Base-by-base conservation (phyloP, 2,113 vertebrate species). In the Megaceryle maxima region DNA sequence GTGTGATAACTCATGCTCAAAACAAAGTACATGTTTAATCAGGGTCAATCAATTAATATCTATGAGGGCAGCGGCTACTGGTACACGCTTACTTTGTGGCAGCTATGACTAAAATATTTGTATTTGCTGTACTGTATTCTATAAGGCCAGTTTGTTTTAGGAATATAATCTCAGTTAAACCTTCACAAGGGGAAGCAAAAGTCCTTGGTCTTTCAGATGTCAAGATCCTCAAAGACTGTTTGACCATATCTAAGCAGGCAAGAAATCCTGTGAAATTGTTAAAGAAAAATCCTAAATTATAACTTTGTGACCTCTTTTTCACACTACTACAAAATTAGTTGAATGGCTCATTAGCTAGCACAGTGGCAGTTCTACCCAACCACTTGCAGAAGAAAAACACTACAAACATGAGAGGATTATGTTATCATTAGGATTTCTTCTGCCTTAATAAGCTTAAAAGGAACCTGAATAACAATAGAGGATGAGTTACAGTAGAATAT, bases 391-490 rank as follows among this genome's bases (percentile, higher is more conserved):
- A 92, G 79, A 72, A 94, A 87, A 92, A 21, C 46, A 68, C 69
- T 56, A 60, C 13, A 66, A 70, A 81, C 2, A 5, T 83, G 94
- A 95, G 74, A 85, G 50, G 93, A 95, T 96, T 95, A 88, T 88
- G 76, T 51, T 85, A 85, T 85, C 70, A 73, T 79, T 57, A 91
- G 28, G 50, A 56, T 78, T 84, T 24, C 63, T 89, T 79, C 25
- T 62, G 53, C 43, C n/a, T 85, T 87, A 95, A 77, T 88, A 92
- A 93, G 55, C 50, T 96, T 93, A 93, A 75, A 35, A 70, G 26
- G 72, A 76, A 86, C 48, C 17, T 74, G 63, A 91, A 91, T 90
- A 66, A 85, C 56, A 81, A 64, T 33, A 59, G 79, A 68, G 62
- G 44, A 88, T 72, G 53, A 79, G 15, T 76, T 84, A 60, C 21